Conservation (phyloP, 2,888 invertebrate genomes). For the Cyclophora albipunctata region DNA sequence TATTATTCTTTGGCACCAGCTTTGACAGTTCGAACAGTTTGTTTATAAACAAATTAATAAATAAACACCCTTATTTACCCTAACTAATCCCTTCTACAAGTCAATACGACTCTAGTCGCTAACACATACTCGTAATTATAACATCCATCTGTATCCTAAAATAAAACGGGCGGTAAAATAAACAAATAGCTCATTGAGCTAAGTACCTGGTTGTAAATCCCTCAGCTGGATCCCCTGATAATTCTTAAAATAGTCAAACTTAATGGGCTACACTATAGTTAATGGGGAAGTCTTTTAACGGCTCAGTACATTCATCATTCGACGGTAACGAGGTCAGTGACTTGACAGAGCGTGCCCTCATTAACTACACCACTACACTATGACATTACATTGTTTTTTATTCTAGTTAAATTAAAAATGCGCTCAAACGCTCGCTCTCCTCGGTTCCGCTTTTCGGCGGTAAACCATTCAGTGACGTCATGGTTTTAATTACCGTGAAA, state of each 20-base stretch:
- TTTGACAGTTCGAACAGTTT: too few relatives aligned
- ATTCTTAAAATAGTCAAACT: slow-evolving; percentile 40
- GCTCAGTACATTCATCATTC: slow-evolving; percentile 58
- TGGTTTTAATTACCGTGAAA: slow-evolving; percentile 1
- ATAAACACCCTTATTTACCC: too few relatives aligned
- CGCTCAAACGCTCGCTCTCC: slow-evolving; percentile 13
- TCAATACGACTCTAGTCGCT: too few relatives aligned
- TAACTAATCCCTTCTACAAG: too few relatives aligned
- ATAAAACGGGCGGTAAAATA: too few relatives aligned
- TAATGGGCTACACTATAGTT: slow-evolving; percentile 37
- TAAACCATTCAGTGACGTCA: slow-evolving; percentile 13
- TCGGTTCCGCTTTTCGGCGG: slow-evolving; percentile 18
- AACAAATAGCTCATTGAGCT: too few relatives aligned
- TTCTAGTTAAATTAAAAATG: slow-evolving; percentile 21
- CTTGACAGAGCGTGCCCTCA: slow-evolving; percentile 28
- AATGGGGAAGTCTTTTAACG: slow-evolving; percentile 60
- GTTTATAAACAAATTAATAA: too few relatives aligned
- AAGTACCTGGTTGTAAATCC: slow-evolving; percentile 7
- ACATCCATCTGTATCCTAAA: too few relatives aligned
- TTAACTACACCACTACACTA: slow-evolving; percentile 22
- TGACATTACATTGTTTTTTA: slow-evolving; percentile 31
- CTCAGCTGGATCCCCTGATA: slow-evolving; percentile 26
- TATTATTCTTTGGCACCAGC: too few relatives aligned
- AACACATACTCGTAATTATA: too few relatives aligned
- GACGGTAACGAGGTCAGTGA: slow-evolving; percentile 59